Evolutionary conservation across 2,888 invertebrate species (phyloP), one percentile per base, ranked within the genome.

Genomic region (Syritta pipiens): DNA sequence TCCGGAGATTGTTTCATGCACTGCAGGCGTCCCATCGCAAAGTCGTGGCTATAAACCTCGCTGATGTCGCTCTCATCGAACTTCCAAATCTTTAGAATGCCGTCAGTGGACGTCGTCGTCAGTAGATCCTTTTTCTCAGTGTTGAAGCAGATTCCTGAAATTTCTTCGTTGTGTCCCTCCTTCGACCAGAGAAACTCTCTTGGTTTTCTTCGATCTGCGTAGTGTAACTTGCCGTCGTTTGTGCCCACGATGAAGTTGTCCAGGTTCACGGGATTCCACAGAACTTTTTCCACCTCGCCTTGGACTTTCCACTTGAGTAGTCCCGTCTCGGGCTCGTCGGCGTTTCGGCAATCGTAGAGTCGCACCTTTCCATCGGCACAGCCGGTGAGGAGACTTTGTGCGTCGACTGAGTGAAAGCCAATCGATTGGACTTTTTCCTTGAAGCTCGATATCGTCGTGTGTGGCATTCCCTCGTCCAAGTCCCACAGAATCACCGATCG

Each of bases 401-500:
- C 92, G 87, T 97, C 96, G 26, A 91, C 90, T 3, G 94, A 93
- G 90, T 97, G 96, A 93, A 97, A 98, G 81, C 93, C 90, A 3
- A 97, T 85, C 1, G 94, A 91, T 86, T 97, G 97, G 0, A 97
- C 94, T 89, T 96, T 96, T 84, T 96, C 96, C 46, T 92, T 88
- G 85, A 96, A 97, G 4, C 85, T 84, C 26, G 92, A 92, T 4
- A 97, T 90, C 69, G 92, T 94, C 0, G 94, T 94, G 59, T 94
- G 95, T 0, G 96, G 94, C 72, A 90, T 90, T 6, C 94, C 93
- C 83, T 92, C 92, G 83, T 96, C 95, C 85, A 99, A 90, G 89
- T 99, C 98, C 99, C 99, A 99, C 1, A 99, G 87, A 17, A 96
- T 90, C 3, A 96, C 93, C 1, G 95, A 94, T 83, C 92, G 91